Conservation (phyloP, 2,113 vertebrate genomes). For the Muscicapa adusta region DNA sequence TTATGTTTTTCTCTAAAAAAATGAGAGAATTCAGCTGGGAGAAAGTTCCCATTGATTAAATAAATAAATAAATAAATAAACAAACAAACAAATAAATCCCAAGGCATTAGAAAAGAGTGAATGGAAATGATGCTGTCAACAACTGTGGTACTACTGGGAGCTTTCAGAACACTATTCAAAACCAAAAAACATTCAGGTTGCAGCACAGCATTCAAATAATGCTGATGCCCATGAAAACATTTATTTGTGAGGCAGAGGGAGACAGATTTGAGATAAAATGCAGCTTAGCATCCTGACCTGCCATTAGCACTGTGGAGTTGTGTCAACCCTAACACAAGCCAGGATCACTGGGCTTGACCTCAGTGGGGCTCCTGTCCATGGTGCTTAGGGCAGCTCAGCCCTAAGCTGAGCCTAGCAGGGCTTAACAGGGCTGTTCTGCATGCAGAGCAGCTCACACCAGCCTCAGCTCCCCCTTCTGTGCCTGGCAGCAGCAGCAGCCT, state of each 20-base stretch:
- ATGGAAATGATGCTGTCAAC: neutral
- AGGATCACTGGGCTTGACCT: neutral
- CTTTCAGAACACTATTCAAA: neutral
- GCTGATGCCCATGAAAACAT: neutral
- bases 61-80: no score
- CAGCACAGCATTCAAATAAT: neutral
- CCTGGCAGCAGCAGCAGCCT: neutral
- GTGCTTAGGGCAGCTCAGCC: neutral
- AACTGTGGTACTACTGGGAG: neutral
- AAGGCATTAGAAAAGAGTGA: neutral
- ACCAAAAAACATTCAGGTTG: neutral
- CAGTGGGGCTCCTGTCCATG: rapidly evolving
- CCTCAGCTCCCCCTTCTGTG: neutral
- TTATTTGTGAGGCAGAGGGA: neutral
- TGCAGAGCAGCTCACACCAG: neutral
- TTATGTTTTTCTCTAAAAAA: neutral
- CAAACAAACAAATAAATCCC: no score
- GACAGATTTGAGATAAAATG: neutral
- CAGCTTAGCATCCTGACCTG: neutral
- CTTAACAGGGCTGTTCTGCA: rapidly evolving
- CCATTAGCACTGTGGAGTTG: neutral
- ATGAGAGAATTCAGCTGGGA: neutral
- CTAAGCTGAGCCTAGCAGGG: no score
- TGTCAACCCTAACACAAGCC: neutral
- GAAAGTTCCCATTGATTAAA: neutral